phyloP scores from a whole-genome alignment of 2,113 vertebrate genomes.

The Ceyx margarethae region DNA sequence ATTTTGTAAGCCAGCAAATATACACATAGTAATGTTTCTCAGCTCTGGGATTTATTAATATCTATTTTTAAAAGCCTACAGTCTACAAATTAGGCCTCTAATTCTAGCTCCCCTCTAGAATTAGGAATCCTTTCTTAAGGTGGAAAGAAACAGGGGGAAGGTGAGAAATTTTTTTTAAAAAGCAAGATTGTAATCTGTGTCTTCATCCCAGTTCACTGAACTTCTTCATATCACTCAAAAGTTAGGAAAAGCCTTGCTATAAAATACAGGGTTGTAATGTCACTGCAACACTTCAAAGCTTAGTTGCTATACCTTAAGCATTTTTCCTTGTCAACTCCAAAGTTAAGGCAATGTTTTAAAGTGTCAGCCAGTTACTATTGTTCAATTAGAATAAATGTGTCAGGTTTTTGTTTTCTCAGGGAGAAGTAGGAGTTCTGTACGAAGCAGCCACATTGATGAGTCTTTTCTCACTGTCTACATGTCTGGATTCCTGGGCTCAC shows the following conservation, averaged over 20 bases:
- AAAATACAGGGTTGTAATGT: neutral
- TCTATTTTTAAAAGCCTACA: neutral
- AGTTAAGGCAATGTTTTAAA: neutral
- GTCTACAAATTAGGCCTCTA: neutral
- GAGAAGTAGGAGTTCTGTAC: neutral
- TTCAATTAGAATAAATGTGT: neutral
- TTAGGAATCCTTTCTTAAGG: neutral
- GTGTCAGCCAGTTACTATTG: neutral
- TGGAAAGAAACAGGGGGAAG: neutral
- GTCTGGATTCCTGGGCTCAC: neutral
- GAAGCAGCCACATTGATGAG: neutral
- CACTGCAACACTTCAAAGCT: neutral
- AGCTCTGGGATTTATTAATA: neutral
- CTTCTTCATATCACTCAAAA: neutral
- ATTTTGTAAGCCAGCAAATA: neutral
- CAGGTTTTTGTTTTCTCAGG: neutral
- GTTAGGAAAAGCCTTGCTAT: neutral
- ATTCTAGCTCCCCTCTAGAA: neutral
- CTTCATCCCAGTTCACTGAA: neutral
- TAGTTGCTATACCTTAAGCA: neutral
- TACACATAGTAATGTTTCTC: neutral
- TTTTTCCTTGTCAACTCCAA: neutral
- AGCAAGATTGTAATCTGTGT: neutral
- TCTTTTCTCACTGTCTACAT: neutral
- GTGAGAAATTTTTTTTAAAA: neutral